Percentiles rank a stretch among this genome's conserved stretches.
Evolutionary conservation across 1,140 invertebrate species (phyloP).

Genomic region (Nephila pilipes): DNA sequence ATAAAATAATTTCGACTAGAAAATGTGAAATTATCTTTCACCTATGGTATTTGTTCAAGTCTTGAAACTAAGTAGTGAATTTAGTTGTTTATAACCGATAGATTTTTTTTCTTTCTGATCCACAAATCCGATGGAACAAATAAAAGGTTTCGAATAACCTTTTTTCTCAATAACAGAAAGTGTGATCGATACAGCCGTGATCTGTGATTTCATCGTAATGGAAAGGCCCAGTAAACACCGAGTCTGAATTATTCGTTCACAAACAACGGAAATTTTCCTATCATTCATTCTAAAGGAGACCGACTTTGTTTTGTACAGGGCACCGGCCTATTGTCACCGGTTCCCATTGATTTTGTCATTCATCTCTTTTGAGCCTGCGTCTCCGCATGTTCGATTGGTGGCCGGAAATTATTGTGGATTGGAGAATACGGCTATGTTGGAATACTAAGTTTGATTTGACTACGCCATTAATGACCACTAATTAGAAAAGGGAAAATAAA

Average conservation of each 20-base stretch:
- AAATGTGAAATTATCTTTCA: background rate
- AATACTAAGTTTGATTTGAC: background rate
- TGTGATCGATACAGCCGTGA: slow-evolving; percentile 51
- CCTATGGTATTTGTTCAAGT: background rate
- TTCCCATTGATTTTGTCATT: slow-evolving; percentile 64
- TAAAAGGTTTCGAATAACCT: slow-evolving; percentile 52
- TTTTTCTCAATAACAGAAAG: slow-evolving; percentile 41
- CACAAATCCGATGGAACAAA: slow-evolving; percentile 47
- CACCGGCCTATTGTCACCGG: slow-evolving; percentile 37
- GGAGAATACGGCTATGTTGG: background rate
- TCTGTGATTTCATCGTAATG: slow-evolving; percentile 40
- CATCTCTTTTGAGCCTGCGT: slow-evolving; percentile 67
- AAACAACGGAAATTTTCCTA: slow-evolving; percentile 61
- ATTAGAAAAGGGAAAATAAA: too few species aligned
- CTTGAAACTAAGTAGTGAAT: background rate
- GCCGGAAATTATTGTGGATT: slow-evolving; percentile 64
- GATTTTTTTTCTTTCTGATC: background rate
- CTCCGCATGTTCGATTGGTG: slow-evolving; percentile 59
- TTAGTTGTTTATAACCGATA: background rate
- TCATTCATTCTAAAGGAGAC: slow-evolving; percentile 37
- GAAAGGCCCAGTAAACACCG: slow-evolving; percentile 28
- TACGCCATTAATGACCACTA: slow-evolving; percentile 20
- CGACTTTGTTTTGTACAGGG: slow-evolving; percentile 60
- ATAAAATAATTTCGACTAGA: background rate
- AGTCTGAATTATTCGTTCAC: slow-evolving; percentile 46